Percentiles rank a stretch among this genome's conserved stretches.
Evolutionary conservation across 2,888 invertebrate species (phyloP).

Genomic region (Dendrolimus pini): DNA sequence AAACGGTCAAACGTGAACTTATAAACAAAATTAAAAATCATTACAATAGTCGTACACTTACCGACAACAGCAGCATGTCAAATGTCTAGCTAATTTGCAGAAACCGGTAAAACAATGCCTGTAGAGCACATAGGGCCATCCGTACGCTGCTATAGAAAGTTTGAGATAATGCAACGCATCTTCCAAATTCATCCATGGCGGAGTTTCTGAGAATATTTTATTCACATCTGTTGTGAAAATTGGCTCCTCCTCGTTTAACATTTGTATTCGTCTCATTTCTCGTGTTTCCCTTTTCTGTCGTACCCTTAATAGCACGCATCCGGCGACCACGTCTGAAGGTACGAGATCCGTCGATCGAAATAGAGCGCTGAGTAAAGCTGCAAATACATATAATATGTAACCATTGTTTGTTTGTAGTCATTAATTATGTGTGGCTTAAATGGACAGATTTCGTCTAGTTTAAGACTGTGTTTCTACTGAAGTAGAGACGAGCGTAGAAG

Average conservation of each 20-base stretch:
- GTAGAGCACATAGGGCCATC: constrained; percentile 92
- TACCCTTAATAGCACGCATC: constrained; percentile 87
- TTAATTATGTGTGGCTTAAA: too few species aligned
- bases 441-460: too few species aligned
- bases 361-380: constrained; percentile 84
- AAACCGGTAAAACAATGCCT: constrained; percentile 85
- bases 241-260: constrained; percentile 80
- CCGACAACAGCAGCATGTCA: constrained; percentile 86
- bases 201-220: constrained; percentile 79
- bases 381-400: constrained; percentile 18
- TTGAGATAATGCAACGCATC: constrained; percentile 86
- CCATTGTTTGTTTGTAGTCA: too few species aligned
- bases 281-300: constrained; percentile 84
- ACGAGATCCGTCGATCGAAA: constrained; percentile 92
- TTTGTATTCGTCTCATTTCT: constrained; percentile 81
- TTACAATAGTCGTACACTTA: constrained; percentile 30
- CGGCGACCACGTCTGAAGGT: constrained; percentile 92
- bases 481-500: too few species aligned
- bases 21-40: too few species aligned
- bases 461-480: too few species aligned
- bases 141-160: constrained; percentile 89
- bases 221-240: constrained; percentile 79
- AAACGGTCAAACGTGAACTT: too few species aligned
- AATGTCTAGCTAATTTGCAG: constrained; percentile 81
- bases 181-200: constrained; percentile 88